phyloP scores from a whole-genome alignment of 2,797 vertebrate species.

The Sebastiscus albofasciatus region DNA sequence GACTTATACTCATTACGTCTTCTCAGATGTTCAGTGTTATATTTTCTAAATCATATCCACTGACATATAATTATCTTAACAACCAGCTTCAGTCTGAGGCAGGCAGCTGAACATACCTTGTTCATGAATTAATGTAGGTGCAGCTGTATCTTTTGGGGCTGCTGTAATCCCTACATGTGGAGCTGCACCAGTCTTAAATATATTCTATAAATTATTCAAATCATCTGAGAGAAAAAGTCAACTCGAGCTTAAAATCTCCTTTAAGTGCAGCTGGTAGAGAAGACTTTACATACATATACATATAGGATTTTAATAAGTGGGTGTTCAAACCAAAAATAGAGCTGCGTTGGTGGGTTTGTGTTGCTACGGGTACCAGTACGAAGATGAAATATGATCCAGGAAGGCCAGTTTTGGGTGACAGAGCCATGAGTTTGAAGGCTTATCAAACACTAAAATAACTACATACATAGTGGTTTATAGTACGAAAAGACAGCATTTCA shows the following conservation, averaged over 20 bases:
- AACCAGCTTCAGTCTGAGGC: background rate
- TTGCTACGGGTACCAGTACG: background rate
- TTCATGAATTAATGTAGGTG: background rate
- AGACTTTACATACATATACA: slow-evolving; percentile 2
- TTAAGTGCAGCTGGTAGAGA: background rate
- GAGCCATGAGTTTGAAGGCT: background rate
- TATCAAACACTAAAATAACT: background rate
- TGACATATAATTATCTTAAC: background rate
- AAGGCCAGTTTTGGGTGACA: background rate
- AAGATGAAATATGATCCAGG: slow-evolving; percentile 5
- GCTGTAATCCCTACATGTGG: background rate
- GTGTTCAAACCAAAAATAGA: slow-evolving; percentile 30
- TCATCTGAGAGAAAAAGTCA: slow-evolving; percentile 9
- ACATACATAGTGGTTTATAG: background rate
- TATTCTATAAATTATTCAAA: slow-evolving; percentile 35
- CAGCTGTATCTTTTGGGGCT: background rate
- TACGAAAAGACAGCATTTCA: background rate
- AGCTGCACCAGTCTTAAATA: slow-evolving; percentile 7
- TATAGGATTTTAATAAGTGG: slow-evolving; percentile 14
- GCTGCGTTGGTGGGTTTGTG: background rate
- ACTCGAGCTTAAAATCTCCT: slow-evolving; percentile 4
- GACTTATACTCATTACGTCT: background rate
- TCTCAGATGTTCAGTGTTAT: background rate
- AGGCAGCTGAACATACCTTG: background rate
- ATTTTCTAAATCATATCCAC: background rate